These are phyloP conservation scores for Chloebia gouldiae DNA, from an alignment of 2,113 vertebrate species.

Conservation along the genomic window DNA sequence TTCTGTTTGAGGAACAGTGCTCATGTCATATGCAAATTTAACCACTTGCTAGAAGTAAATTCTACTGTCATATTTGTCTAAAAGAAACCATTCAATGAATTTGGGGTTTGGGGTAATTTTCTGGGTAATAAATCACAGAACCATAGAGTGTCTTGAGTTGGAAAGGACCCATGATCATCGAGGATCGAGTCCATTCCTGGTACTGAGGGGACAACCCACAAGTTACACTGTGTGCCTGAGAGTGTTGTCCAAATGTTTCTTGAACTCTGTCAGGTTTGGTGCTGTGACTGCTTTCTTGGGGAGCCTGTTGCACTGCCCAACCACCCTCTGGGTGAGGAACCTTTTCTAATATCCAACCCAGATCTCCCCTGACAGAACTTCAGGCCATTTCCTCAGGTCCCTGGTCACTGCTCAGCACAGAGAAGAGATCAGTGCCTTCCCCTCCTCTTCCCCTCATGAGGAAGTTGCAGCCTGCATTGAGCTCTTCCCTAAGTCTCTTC, in stretches of 20 bases:
- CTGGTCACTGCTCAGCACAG: background rate
- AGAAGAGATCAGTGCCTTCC: background rate
- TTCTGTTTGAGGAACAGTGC: background rate
- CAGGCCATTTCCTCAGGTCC: fast-evolving
- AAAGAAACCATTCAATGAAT: background rate
- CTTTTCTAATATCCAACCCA: background rate
- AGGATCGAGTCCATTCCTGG: background rate
- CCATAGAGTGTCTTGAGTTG: background rate
- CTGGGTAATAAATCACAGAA: background rate
- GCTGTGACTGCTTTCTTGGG: background rate
- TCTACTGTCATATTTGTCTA: background rate
- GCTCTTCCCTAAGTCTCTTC: background rate
- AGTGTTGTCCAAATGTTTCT: fast-evolving
- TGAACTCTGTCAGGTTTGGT: background rate
- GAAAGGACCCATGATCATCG: background rate
- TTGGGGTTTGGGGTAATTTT: background rate
- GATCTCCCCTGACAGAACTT: too few species aligned
- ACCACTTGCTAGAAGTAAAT: background rate
- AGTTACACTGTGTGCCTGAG: fast-evolving
- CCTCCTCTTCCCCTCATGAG: background rate
- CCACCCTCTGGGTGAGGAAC: background rate
- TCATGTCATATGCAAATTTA: background rate
- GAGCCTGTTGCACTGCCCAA: background rate
- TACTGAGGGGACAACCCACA: background rate
- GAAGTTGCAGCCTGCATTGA: background rate